Evolutionary conservation across 2,113 vertebrate species (phyloP).

Genomic region (Carlito syrichta): DNA sequence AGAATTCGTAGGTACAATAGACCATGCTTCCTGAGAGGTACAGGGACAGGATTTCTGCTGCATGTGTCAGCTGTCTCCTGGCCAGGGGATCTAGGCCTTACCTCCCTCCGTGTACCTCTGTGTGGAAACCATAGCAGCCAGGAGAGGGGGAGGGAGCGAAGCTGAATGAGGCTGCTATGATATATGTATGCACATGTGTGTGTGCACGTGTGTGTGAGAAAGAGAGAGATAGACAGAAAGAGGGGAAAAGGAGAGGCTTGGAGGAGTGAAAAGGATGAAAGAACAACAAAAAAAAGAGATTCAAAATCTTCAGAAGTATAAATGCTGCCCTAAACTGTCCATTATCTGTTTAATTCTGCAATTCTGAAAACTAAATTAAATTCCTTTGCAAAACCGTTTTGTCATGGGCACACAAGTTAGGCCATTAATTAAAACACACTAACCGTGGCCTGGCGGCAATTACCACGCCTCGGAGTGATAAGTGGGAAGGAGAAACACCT

Average conservation of each 20-base stretch:
- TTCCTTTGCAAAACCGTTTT: background rate
- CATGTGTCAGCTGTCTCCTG: background rate
- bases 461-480: background rate
- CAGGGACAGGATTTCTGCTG: fast-evolving
- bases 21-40: background rate
- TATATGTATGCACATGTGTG: too few relatives aligned
- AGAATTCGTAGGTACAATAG: fast-evolving
- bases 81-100: background rate
- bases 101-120: background rate
- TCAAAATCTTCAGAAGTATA: background rate
- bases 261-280: background rate
- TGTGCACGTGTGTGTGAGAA: background rate
- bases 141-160: background rate
- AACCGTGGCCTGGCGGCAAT: background rate
- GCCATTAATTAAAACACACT: background rate
- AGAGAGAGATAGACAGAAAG: background rate
- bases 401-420: background rate
- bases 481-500: background rate
- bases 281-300: too few relatives aligned
- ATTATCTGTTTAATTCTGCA: background rate
- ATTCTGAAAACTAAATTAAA: background rate
- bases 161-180: background rate
- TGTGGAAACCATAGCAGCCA: background rate
- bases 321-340: background rate
- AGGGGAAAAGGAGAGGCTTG: too few relatives aligned